These are phyloP conservation scores for Eonycteris spelaea DNA, from an alignment of 2,113 vertebrate species.

Conservation along the genomic window DNA sequence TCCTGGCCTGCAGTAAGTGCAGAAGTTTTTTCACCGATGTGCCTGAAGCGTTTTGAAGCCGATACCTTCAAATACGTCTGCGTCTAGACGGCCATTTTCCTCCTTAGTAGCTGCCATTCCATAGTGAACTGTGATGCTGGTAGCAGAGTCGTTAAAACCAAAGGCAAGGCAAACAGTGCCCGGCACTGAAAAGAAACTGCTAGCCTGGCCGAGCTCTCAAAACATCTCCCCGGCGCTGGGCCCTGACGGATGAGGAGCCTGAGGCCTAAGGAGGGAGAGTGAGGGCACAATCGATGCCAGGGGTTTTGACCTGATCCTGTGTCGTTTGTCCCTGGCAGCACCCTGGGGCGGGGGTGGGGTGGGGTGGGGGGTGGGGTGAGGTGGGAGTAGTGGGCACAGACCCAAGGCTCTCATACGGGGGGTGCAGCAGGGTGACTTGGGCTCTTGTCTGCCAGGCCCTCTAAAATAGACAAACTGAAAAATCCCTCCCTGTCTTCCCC, in stretches of 20 bases:
- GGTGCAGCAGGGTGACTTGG: neutral
- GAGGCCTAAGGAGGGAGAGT: neutral
- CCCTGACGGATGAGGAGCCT: neutral
- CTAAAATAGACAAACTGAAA: neutral
- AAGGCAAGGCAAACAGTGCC: neutral
- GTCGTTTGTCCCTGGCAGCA: neutral
- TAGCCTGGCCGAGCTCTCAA: neutral
- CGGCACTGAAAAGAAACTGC: neutral
- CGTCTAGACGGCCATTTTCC: neutral
- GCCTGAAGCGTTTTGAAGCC: neutral
- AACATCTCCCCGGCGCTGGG: too few species aligned
- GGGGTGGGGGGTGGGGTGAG: accelerated
- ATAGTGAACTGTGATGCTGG: neutral
- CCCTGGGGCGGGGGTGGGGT: accelerated
- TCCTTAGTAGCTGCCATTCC: neutral
- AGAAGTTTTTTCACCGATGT: neutral
- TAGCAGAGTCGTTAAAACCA: neutral
- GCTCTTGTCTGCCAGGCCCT: accelerated
- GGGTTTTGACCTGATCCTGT: too few species aligned
- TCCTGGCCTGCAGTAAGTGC: neutral
- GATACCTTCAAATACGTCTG: neutral
- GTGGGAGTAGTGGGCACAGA: neutral
- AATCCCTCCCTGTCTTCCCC: neutral
- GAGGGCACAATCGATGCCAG: neutral
- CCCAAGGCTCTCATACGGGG: neutral